Conservation (phyloP, 1,140 invertebrate genomes). For the Metaphire vulgaris region DNA sequence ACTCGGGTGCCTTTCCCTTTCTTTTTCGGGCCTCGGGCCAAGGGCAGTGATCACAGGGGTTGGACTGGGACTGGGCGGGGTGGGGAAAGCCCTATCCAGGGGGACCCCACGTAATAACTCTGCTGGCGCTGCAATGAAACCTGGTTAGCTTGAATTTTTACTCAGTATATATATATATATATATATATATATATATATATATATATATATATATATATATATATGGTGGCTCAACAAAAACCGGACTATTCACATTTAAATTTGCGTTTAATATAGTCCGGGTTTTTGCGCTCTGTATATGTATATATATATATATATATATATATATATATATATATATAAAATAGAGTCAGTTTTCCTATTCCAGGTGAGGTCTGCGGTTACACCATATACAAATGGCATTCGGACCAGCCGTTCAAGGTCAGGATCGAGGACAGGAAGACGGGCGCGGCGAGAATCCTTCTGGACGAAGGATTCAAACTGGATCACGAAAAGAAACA, state of each 20-base stretch:
- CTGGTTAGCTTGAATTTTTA: too few species aligned
- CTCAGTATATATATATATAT: too few species aligned
- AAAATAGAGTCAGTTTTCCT: constrained; percentile 12
- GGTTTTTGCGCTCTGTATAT: too few species aligned
- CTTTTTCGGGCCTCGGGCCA: too few species aligned
- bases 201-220: not conserved
- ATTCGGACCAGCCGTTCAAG: constrained; percentile 83
- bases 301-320: not conserved
- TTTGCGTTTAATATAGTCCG: too few species aligned
- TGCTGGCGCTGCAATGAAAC: too few species aligned
- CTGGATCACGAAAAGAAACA: constrained; percentile 89
- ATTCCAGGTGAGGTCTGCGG: constrained; percentile 70
- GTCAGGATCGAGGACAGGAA: constrained; percentile 58
- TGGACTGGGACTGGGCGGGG: too few species aligned
- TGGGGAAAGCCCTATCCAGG: too few species aligned
- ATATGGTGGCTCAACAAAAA: too few species aligned
- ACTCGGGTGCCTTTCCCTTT: too few species aligned
- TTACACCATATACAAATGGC: constrained; percentile 86
- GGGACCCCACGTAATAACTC: too few species aligned
- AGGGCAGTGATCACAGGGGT: too few species aligned
- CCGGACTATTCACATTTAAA: not conserved
- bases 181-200: not conserved
- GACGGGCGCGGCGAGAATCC: constrained; percentile 54
- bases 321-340: not conserved
- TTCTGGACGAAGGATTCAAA: constrained; percentile 68